Evolutionary conservation across 1,140 invertebrate species (phyloP).

Genomic region (Drosophila carrolli): DNA sequence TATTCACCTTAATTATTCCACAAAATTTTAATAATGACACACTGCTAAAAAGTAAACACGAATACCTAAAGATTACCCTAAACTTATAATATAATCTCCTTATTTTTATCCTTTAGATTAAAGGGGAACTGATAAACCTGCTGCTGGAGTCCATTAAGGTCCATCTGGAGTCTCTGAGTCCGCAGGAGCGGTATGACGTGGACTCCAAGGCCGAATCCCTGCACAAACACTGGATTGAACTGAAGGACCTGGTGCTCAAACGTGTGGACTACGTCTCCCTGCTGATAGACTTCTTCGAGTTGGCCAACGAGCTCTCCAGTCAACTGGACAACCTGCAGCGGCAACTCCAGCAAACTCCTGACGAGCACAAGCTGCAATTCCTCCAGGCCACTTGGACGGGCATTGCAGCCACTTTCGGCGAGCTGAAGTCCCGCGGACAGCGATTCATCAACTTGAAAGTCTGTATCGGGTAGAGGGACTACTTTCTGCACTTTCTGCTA

Average conservation of each 20-base stretch:
- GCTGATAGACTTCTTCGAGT: constrained; percentile 91
- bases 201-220: constrained; percentile 88
- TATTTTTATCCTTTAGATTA: constrained; percentile 85
- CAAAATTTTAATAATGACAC: too few relatives aligned
- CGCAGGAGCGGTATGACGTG: constrained; percentile 88
- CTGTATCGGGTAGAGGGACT: constrained; percentile 45
- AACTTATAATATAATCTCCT: neutral
- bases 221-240: constrained; percentile 88
- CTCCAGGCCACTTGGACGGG: constrained; percentile 88
- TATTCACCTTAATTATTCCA: too few relatives aligned
- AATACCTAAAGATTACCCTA: too few relatives aligned
- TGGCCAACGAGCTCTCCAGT: constrained; percentile 88
- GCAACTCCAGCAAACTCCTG: constrained; percentile 85
- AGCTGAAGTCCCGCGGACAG: constrained; percentile 88
- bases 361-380: constrained; percentile 86
- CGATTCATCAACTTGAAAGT: constrained; percentile 88
- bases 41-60: too few relatives aligned
- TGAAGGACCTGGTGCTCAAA: constrained; percentile 88
- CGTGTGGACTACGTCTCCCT: constrained; percentile 88
- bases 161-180: constrained; percentile 89
- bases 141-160: constrained; percentile 87
- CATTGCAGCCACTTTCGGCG: constrained; percentile 87
- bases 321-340: constrained; percentile 89
- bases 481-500: neutral
- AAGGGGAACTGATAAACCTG: constrained; percentile 88